A percentile compares a stretch with the other conserved stretches of the same genome.
Evolutionary conservation across 2,113 vertebrate genomes (phyloP).

Genomic region (Ivindomyrus marchei): DNA sequence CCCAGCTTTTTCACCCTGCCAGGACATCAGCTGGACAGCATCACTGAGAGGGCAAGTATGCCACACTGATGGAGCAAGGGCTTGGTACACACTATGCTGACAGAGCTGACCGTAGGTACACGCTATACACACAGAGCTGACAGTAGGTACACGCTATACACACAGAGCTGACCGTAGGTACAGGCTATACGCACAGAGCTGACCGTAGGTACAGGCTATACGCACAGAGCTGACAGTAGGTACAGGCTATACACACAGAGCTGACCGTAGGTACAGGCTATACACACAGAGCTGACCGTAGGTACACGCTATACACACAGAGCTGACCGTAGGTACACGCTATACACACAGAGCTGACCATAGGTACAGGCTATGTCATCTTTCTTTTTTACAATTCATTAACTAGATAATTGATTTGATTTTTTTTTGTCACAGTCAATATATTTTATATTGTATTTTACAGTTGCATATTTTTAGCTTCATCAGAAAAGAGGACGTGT

Average conservation of each 20-base stretch:
- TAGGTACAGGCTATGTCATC: not conserved
- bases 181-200: not conserved
- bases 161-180: not conserved
- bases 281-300: not conserved
- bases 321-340: not conserved
- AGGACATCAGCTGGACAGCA: conserved; percentile 52
- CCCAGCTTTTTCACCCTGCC: conserved; percentile 24
- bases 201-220: not conserved
- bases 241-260: not conserved
- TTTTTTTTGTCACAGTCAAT: not conserved
- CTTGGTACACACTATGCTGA: not conserved
- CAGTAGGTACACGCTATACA: not conserved
- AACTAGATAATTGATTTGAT: not conserved
- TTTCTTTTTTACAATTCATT: not conserved
- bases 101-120: not conserved
- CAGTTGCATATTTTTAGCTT: conserved; percentile 78
- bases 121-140: not conserved
- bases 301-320: not conserved
- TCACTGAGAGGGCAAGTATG: conserved; percentile 66
- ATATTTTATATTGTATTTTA: conserved; percentile 12
- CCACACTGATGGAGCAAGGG: not conserved
- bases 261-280: not conserved
- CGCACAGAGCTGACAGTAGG: not conserved
- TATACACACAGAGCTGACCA: not conserved
- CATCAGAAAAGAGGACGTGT: conserved; percentile 56